These are phyloP conservation scores for Apotomis turbidana DNA, from an alignment of 2,888 invertebrate genomes.

Conservation along the genomic window DNA sequence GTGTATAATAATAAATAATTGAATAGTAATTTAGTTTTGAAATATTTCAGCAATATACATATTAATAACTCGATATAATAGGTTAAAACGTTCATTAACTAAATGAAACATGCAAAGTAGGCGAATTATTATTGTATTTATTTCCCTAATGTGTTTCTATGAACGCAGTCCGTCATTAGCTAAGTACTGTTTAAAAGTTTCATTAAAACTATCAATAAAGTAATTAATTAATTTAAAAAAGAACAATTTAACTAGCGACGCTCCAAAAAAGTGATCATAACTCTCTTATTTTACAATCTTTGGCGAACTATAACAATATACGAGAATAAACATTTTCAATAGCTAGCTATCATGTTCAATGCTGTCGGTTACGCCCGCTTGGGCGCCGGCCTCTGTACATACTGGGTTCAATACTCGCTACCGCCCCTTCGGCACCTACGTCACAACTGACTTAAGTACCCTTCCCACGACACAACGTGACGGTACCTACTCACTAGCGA, in stretches of 20 bases:
- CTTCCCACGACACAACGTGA: background rate
- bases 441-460: background rate
- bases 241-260: constrained; percentile 71
- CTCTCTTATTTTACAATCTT: constrained; percentile 76
- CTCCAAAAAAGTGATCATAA: constrained; percentile 70
- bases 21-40: constrained; percentile 83
- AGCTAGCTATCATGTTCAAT: constrained; percentile 62
- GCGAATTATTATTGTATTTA: constrained; percentile 79
- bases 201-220: constrained; percentile 42
- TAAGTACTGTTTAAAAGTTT: constrained; percentile 51
- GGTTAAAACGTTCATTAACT: constrained; percentile 68
- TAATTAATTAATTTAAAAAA: constrained; percentile 58
- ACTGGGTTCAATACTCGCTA: background rate
- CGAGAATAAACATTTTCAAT: constrained; percentile 67
- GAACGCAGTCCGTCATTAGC: constrained; percentile 62
- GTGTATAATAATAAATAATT: constrained; percentile 85
- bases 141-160: constrained; percentile 67
- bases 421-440: background rate
- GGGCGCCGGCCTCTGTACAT: constrained; percentile 26
- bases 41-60: constrained; percentile 82
- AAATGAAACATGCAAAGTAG: constrained; percentile 79
- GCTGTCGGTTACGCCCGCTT: constrained; percentile 48
- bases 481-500: background rate
- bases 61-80: constrained; percentile 78
- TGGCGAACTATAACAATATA: constrained; percentile 81